Conservation (phyloP, 1,140 invertebrate genomes). For the Orius insidiosus region DNA sequence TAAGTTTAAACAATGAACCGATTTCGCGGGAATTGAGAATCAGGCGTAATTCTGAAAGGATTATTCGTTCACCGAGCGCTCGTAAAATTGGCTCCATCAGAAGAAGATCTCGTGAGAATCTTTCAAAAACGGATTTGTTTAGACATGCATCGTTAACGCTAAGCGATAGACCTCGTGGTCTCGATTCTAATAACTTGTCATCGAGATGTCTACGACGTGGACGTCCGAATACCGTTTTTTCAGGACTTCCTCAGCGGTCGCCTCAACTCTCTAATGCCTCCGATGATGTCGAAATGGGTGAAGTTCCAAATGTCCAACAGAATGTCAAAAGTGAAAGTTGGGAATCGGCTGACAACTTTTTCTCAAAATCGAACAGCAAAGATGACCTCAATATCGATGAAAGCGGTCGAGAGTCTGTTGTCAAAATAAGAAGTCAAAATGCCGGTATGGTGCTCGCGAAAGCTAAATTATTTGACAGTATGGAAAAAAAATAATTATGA, state of each 20-base stretch:
- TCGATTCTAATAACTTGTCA: background rate
- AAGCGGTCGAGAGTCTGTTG: constrained; percentile 39
- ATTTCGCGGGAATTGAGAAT: constrained; percentile 46
- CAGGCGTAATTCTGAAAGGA: constrained; percentile 41
- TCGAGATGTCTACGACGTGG: constrained; percentile 21
- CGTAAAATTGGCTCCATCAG: constrained; percentile 57
- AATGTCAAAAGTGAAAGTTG: constrained; percentile 21
- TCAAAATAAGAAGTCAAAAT: constrained; percentile 40
- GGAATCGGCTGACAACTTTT: constrained; percentile 27
- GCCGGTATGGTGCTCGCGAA: constrained; percentile 49
- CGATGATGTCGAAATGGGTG: background rate
- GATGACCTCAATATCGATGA: constrained; percentile 18
- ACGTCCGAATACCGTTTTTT: constrained; percentile 22
- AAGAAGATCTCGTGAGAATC: constrained; percentile 40
- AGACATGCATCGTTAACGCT: constrained; percentile 25
- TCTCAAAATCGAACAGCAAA: constrained; percentile 20
- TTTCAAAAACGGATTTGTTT: constrained; percentile 18
- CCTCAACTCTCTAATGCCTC: background rate
- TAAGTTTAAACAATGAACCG: constrained; percentile 31
- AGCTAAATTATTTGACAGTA: constrained; percentile 41
- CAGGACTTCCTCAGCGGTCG: constrained; percentile 21
- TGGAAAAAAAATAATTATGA: constrained; percentile 17
- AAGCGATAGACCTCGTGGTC: constrained; percentile 6
- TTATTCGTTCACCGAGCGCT: constrained; percentile 60
- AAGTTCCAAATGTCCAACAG: background rate